Percentiles rank a stretch among this genome's conserved stretches.
These are phyloP conservation scores for Idaea dimidiata DNA, from an alignment of 2,888 invertebrate species.

Conservation along the genomic window DNA sequence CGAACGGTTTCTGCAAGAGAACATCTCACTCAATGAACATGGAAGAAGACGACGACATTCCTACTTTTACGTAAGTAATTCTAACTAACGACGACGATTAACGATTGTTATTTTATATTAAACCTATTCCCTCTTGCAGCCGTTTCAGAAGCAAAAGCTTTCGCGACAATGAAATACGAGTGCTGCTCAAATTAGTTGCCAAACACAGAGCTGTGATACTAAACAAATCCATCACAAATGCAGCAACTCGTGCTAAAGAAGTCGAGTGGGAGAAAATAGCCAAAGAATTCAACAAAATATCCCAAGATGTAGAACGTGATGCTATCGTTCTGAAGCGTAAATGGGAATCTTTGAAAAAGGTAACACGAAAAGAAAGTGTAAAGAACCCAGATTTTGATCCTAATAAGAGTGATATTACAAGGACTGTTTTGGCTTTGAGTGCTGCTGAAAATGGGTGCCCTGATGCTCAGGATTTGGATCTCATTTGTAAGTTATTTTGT, in stretches of 20 bases:
- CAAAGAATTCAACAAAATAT: slow-evolving; percentile 51
- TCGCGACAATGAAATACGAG: slow-evolving; percentile 50
- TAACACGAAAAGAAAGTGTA: slow-evolving; percentile 48
- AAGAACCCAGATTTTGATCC: slow-evolving; percentile 41
- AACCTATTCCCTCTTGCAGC: not conserved
- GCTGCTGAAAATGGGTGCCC: slow-evolving; percentile 17
- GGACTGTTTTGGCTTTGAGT: slow-evolving; percentile 32
- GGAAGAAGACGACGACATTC: too few relatives aligned
- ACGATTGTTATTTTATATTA: too few relatives aligned
- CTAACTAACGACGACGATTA: too few relatives aligned
- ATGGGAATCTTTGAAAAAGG: slow-evolving; percentile 66
- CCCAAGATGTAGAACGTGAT: slow-evolving; percentile 45
- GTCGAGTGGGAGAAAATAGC: slow-evolving; percentile 58
- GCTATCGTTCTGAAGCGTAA: slow-evolving; percentile 56
- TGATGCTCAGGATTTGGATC: slow-evolving; percentile 6
- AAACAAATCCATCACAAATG: slow-evolving; percentile 53
- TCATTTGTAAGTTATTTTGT: not conserved
- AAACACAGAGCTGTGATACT: slow-evolving; percentile 56
- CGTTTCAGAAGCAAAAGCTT: slow-evolving; percentile 49
- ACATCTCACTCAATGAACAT: too few relatives aligned
- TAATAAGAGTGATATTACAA: slow-evolving; percentile 40
- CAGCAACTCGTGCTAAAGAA: slow-evolving; percentile 55
- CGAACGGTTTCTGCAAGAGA: too few relatives aligned
- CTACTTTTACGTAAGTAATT: too few relatives aligned
- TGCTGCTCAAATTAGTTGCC: slow-evolving; percentile 51